Evolutionary conservation across 2,888 invertebrate species (phyloP), one percentile per base, ranked within the genome.

Genomic region (Leptarthrus brevirostris): DNA sequence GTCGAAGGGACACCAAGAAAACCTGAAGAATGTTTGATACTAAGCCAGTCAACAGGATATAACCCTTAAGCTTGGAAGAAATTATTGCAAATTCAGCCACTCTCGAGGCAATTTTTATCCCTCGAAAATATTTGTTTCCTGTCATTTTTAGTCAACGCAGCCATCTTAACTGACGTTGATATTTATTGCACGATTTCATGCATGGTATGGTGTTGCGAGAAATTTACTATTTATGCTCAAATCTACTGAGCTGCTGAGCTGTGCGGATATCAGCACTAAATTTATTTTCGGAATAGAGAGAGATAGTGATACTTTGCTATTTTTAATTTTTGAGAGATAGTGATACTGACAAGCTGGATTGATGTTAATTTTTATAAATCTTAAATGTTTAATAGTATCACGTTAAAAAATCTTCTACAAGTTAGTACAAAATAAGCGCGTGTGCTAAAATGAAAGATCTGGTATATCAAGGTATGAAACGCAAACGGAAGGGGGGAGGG

Each of bases 11-110:
- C 49, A 16, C 69, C 20, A 34, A 26, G n/a, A 52, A 69, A 34
- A 52, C 52, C 49, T 18, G 24, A 12, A 69, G 40, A 18, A 49
- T 18, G 52, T 49, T 18, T 69, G 52, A 69, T 69, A 52, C 34
- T 69, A 34, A 69, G 40, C 69, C 49, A 69, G 52, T 69, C 69
- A 69, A 69, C 69, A 69, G 69, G 69, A 52, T 69, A 34, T 69
- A 64, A 49, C 40, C 66, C 49, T 24, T 47, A 16, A 24, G 24
- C 22, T 69, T 18, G 69, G 49, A 34, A 20, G 69, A 52, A 69
- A 69, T 69, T 69, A 69, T 69, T 69, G 69, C 52, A 52, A 69
- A 69, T 69, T 69, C 52, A 69, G 69, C 69, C 36, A 16, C 16
- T n/a, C n/a, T n/a, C 52, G 18, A 34, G 26, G 69, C 34, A 49